Evolutionary conservation across 64 coral and sea anemone genomes (phyloP), one percentile per base, ranked within the genome.

Genomic region (Pachyseris speciosa): DNA sequence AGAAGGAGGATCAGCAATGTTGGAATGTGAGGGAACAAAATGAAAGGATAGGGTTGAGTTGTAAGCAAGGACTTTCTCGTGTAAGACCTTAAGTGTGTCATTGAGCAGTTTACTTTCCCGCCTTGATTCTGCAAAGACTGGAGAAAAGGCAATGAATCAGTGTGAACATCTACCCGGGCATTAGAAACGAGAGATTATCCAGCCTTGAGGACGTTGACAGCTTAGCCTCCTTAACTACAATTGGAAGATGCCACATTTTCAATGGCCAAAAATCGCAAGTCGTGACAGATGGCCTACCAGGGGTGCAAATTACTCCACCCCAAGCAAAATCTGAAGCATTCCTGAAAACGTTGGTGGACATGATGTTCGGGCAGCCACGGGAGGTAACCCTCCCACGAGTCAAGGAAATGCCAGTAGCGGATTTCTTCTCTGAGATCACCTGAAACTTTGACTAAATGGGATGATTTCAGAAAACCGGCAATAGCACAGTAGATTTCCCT

Each of bases 71-170:
- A 41, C 30, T 25, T 63, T 28, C 29, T 95, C 60, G 69, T 76
- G 79, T 29, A 95, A 11, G 22, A 37, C 52, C 51, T 87, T 83
- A 17, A 94, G 64, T 0, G 40, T 78, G 19, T 64, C 44, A 12
- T 84, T 84, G 67, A 89, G 92, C 51, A 64, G 15, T 19, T 63
- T 39, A 50, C 78, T 89, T 55, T 89, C 20, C 77, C 80, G 16
- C 86, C 92, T 64, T 94, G 92, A 4, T 72, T 72, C 37, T 89
- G 66, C 92, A 85, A 94, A 24, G 92, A 49, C 2, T 89, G 64
- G 9, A 89, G 36, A 16, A 94, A 71, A 4, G 86, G 27, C 37
- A 72, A 36, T 20, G 1, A 74, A 48, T 94, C 86, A 34, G 78
- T 72, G 67, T 80, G 86, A 17, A 66, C 67, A 32, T 89, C 86